Evolutionary conservation across 2,113 vertebrate species (phyloP).

Genomic region (Cyrtonyx montezumae): DNA sequence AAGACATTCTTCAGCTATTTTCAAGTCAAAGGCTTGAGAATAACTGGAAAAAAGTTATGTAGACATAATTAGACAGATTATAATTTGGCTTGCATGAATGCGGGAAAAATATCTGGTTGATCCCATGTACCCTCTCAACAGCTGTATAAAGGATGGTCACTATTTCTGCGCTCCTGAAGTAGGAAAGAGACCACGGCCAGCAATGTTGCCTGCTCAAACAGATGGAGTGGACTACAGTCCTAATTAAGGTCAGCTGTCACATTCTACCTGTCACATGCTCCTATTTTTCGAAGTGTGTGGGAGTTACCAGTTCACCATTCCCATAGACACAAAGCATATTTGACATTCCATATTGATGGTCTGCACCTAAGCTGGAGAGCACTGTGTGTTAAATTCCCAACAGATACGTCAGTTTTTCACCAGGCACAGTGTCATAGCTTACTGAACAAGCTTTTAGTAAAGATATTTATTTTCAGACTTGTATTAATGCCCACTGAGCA

Average conservation of each 20-base stretch:
- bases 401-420: neutral
- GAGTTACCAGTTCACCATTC: neutral
- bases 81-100: neutral
- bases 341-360: neutral
- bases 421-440: neutral
- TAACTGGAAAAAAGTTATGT: neutral
- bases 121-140: neutral
- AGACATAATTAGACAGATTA: neutral
- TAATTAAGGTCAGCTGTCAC: neutral
- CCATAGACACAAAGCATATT: neutral
- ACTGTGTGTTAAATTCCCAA: neutral
- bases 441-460: neutral
- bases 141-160: neutral
- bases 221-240: neutral
- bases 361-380: neutral
- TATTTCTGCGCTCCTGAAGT: neutral
- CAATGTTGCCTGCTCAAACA: neutral
- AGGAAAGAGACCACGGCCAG: neutral
- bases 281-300: neutral
- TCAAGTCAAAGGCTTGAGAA: neutral
- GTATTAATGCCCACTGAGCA: neutral
- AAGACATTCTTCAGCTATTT: neutral
- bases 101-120: neutral
- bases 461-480: constrained; percentile 21
- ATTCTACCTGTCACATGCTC: neutral